Percentiles rank a stretch among this genome's conserved stretches.
These are phyloP conservation scores for Speoplatyrhinus poulsoni DNA, from an alignment of 2,113 vertebrate species.

Conservation along the genomic window DNA sequence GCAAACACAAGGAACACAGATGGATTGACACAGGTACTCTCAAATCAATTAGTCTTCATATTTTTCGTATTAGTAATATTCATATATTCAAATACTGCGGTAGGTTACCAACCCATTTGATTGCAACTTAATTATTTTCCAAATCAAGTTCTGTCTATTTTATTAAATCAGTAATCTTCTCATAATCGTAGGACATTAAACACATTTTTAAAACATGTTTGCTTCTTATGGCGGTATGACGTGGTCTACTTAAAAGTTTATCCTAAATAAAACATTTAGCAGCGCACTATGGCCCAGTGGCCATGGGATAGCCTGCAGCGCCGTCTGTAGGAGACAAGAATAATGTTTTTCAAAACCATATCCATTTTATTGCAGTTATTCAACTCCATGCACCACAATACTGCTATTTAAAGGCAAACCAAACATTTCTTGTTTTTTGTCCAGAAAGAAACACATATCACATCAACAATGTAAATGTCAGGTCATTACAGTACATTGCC, in stretches of 20 bases:
- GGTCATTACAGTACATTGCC: conserved; percentile 24
- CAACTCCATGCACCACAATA: conserved; percentile 52
- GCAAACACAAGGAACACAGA: conserved; percentile 31
- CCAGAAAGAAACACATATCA: conserved; percentile 32
- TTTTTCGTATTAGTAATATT: too few species aligned
- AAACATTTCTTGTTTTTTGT: background rate
- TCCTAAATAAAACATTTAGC: background rate
- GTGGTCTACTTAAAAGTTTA: background rate
- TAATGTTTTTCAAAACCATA: conserved; percentile 6
- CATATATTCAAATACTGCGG: too few species aligned
- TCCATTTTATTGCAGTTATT: conserved; percentile 39
- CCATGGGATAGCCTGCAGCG: conserved; percentile 10
- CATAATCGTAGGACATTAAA: background rate
- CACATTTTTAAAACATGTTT: background rate
- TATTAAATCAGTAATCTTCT: background rate
- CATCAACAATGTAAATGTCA: conserved; percentile 30
- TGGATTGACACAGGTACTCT: conserved; percentile 40
- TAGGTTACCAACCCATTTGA: background rate
- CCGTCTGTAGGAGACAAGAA: conserved; percentile 44
- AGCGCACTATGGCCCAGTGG: background rate
- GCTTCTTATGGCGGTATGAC: background rate
- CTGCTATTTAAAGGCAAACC: conserved; percentile 32
- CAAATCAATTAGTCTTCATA: background rate
- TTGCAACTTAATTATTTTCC: background rate
- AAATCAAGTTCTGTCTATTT: background rate